These are phyloP conservation scores for Cantharis lateralis DNA, from an alignment of 2,888 invertebrate genomes.

Conservation along the genomic window DNA sequence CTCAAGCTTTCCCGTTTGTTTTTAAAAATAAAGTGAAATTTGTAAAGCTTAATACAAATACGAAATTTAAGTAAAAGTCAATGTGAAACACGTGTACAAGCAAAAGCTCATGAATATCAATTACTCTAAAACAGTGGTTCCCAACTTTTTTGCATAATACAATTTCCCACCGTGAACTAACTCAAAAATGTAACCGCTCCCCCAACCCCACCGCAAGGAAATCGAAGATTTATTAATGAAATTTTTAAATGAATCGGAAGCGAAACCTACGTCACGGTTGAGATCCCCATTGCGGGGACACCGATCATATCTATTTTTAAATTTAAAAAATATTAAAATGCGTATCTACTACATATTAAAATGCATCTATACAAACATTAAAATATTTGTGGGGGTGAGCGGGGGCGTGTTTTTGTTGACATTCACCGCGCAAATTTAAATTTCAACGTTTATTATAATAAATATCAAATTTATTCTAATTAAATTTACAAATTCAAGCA, in stretches of 20 bases:
- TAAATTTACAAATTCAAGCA: background rate
- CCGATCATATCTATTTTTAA: background rate
- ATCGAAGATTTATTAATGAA: background rate
- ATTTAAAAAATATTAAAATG: background rate
- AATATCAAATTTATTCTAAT: background rate
- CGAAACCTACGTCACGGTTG: background rate
- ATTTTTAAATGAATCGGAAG: background rate
- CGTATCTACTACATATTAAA: too few relatives aligned
- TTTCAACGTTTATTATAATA: background rate
- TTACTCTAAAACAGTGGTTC: background rate
- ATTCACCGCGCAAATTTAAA: background rate
- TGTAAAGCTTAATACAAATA: background rate
- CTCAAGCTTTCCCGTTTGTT: background rate
- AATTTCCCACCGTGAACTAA: too few relatives aligned
- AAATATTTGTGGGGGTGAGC: background rate
- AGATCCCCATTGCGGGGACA: background rate
- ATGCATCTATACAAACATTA: too few relatives aligned
- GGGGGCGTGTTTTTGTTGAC: background rate
- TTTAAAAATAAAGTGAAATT: background rate
- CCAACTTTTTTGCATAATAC: background rate
- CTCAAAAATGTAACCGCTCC: too few relatives aligned
- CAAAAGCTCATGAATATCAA: background rate
- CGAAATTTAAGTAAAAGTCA: background rate
- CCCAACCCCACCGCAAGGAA: background rate
- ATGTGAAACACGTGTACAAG: background rate